A percentile compares a stretch with the other conserved stretches of the same genome.
phyloP scores from a whole-genome alignment of 2,113 vertebrate species.

The Ictalurus furcatus region DNA sequence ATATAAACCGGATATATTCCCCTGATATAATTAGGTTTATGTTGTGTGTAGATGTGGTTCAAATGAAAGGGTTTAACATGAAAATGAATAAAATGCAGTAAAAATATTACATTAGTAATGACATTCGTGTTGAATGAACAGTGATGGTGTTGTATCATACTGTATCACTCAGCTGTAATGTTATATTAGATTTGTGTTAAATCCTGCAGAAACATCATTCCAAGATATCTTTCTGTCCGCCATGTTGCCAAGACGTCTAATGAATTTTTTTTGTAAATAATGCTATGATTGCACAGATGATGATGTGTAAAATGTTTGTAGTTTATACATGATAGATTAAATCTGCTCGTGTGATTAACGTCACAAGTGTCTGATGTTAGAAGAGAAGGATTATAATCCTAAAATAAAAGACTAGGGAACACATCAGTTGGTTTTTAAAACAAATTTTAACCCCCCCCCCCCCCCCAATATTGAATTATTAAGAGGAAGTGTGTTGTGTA shows the following conservation, averaged over 20 bases:
- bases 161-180: not conserved
- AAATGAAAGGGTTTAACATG: not conserved
- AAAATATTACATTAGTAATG: not conserved
- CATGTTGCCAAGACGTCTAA: not conserved
- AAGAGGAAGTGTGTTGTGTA: conserved; percentile 23
- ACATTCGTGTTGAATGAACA: not conserved
- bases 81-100: not conserved
- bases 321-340: not conserved
- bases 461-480: not conserved
- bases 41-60: too few relatives aligned
- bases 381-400: not conserved
- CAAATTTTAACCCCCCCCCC: not conserved
- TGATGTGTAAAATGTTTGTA: not conserved
- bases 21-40: not conserved
- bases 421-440: not conserved
- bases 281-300: not conserved
- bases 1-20: rapidly evolving
- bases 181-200: not conserved
- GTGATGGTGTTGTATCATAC: not conserved
- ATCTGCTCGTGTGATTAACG: not conserved
- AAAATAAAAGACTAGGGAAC: not conserved
- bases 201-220: too few relatives aligned
- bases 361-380: too few relatives aligned
- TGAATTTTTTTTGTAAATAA: not conserved
- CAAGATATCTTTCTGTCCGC: too few relatives aligned